Base-by-base conservation (phyloP, 2,113 vertebrate species). In the Crocuta crocuta region DNA sequence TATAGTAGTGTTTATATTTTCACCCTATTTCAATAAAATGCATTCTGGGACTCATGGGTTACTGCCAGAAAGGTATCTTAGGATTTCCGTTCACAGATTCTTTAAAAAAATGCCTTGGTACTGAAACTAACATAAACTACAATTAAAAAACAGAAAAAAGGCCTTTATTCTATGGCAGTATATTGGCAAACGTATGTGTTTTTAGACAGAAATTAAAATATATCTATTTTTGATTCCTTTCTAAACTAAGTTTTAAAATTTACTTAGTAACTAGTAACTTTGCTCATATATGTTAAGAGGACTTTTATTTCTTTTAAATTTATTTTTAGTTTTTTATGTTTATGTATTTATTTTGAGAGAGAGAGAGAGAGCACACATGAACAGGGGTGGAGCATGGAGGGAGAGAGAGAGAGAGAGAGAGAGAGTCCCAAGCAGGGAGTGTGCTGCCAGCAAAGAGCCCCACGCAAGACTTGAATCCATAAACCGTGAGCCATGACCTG, bases 1-100 rank as follows among this genome's bases (percentile, higher is more conserved):
- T 90, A 17, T 43, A 11, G 9, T 70, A 66, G 8, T 85, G 63
- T 73, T 93, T 74, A 95, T n/a, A 10, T 78, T 94, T 97, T 89
- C 28, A 84, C 8, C 79, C 5, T 82, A 33, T 63, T 92, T 95
- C 23, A 94, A 16, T 66, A 91, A 88, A 81, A 70, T 88, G 2
- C 5, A 24, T n/a, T 8, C 39, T 88, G 23, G 11, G 23, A 24
- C 10, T 73, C 33, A 55, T 23, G 48, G 24, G 1, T 83, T 87
- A 48, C 21, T 76, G 1, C 5, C 71, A 78, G 86, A 63, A 94
- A 73, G 5, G 9, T 55, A 13, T 26, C 81, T 95, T 78, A 63
- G 66, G 39, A 43, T n/a, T 95, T 91, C 31, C 79, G 66, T 12
- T 3, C 53, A 39, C 7, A 70, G 43, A 79, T 58, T 68, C 66